Evolutionary conservation across 2,888 invertebrate genomes (phyloP).

Genomic region (Euplexia lucipara): DNA sequence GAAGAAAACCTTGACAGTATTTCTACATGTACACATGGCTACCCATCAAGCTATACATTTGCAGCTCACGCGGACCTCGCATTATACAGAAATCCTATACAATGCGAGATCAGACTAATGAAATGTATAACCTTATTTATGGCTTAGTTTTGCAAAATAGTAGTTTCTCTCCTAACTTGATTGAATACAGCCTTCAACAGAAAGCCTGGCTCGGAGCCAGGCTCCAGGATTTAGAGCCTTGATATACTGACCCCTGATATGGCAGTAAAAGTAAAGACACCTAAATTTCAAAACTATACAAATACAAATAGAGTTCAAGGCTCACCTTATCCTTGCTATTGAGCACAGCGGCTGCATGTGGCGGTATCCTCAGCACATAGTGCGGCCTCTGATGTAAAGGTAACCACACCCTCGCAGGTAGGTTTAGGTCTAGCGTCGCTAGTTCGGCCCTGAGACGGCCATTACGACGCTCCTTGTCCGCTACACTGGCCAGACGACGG

Average conservation of each 20-base stretch:
- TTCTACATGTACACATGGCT: background rate
- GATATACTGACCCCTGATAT: conserved; percentile 6
- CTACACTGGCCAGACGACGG: conserved; percentile 83
- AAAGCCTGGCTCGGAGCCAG: conserved; percentile 25
- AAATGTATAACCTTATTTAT: background rate
- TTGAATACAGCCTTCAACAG: conserved; percentile 7
- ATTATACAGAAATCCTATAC: too few species aligned
- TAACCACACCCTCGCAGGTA: conserved; percentile 99
- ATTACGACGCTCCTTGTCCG: conserved; percentile 95
- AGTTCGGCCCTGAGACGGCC: conserved; percentile 98
- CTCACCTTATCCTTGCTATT: conserved; percentile 98
- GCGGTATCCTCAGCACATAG: conserved; percentile 98
- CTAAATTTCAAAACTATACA: background rate
- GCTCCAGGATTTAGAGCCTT: conserved; percentile 18
- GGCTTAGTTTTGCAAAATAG: background rate
- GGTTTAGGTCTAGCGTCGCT: conserved; percentile 97
- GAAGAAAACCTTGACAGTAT: background rate
- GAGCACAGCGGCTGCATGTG: conserved; percentile 98
- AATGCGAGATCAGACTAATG: too few species aligned
- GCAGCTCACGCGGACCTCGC: too few species aligned
- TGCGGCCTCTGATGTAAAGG: conserved; percentile 97
- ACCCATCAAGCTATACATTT: too few species aligned
- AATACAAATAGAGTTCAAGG: background rate
- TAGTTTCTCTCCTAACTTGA: background rate
- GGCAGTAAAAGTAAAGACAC: background rate